Evolutionary conservation across 2,888 invertebrate genomes (phyloP).

Genomic region (Phytoseiulus persimilis): DNA sequence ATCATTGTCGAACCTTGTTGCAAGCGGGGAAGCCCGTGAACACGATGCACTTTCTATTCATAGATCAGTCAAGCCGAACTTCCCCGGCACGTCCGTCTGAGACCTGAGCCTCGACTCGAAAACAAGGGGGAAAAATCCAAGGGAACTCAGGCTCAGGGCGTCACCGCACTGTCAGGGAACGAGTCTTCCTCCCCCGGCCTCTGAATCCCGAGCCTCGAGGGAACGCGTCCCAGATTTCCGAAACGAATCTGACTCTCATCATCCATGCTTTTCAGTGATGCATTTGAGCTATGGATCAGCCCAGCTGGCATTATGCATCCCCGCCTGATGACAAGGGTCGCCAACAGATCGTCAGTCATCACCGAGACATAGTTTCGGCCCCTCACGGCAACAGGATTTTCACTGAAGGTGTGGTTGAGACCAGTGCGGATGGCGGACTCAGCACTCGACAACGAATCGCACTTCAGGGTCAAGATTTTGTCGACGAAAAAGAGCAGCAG

Average conservation of each 20-base stretch:
- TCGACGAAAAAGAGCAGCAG: conserved; percentile 84
- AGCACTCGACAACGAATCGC: conserved; percentile 56
- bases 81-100: not conserved
- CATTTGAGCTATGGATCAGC: conserved; percentile 32
- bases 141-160: too few species aligned
- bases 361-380: conserved; percentile 28
- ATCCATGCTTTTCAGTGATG: not conserved
- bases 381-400: conserved; percentile 33
- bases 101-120: too few species aligned
- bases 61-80: not conserved
- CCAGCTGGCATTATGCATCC: conserved; percentile 34
- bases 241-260: not conserved
- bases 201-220: not conserved
- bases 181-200: not conserved
- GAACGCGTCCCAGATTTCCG: not conserved
- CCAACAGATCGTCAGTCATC: conserved; percentile 17
- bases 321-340: conserved; percentile 28
- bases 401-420: conserved; percentile 31
- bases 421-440: conserved; percentile 53
- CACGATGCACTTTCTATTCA: not conserved
- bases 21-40: not conserved
- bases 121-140: too few species aligned
- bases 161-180: not conserved
- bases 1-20: not conserved
- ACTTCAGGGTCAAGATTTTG: conserved; percentile 77